phyloP scores from a whole-genome alignment of 2,888 invertebrate genomes.

The Athalia circularis region DNA sequence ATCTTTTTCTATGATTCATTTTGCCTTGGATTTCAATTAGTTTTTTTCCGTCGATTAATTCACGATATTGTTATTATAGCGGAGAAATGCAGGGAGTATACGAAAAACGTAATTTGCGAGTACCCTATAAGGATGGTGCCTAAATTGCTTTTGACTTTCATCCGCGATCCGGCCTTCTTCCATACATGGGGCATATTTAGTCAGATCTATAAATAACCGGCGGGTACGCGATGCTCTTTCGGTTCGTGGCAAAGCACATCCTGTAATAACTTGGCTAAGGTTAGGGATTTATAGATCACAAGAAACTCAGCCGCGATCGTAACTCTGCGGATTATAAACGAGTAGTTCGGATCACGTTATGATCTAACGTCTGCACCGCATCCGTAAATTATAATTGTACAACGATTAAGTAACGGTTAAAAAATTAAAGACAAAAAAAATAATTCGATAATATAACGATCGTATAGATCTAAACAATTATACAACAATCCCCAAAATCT shows the following conservation, averaged over 20 bases:
- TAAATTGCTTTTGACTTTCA: constrained; percentile 1
- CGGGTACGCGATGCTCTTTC: not conserved
- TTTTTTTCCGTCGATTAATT: not conserved
- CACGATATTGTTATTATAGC: not conserved
- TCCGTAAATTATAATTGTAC: too few species aligned
- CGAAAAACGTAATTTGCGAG: too few species aligned
- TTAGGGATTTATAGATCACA: constrained; percentile 18
- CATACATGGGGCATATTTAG: constrained; percentile 46
- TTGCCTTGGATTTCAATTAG: too few species aligned
- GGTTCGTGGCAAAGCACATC: not conserved
- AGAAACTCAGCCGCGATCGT: too few species aligned
- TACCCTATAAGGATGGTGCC: not conserved
- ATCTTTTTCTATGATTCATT: too few species aligned
- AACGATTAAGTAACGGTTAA: not conserved
- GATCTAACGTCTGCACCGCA: too few species aligned
- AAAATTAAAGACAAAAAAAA: not conserved
- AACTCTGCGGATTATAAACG: too few species aligned
- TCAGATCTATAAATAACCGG: constrained; percentile 46
- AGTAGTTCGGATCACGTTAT: too few species aligned
- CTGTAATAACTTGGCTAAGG: constrained; percentile 26
- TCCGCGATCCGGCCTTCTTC: constrained; percentile 20
- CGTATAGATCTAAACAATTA: not conserved
- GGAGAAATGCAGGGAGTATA: too few species aligned
- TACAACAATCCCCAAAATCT: not conserved
- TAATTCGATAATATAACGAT: not conserved